These are phyloP conservation scores for Ryuthela nishihirai DNA, from an alignment of 2,888 invertebrate genomes.

Conservation along the genomic window DNA sequence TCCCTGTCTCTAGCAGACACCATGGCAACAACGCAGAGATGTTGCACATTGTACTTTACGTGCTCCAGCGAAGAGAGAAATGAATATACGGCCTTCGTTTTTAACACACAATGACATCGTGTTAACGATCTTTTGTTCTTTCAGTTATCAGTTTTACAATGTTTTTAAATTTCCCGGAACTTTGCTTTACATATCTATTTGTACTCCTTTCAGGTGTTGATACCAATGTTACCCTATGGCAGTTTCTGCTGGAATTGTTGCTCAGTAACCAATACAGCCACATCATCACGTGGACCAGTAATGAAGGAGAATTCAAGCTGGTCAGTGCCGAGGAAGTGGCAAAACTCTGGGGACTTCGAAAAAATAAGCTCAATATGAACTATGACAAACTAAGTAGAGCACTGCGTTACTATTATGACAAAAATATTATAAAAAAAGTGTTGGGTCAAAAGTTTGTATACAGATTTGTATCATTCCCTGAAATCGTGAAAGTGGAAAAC, in stretches of 20 bases:
- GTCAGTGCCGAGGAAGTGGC: conserved; percentile 59
- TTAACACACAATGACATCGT: too few relatives aligned
- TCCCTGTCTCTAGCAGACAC: too few relatives aligned
- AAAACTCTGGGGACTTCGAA: conserved; percentile 58
- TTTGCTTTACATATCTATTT: too few relatives aligned
- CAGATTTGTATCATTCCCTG: conserved; percentile 56
- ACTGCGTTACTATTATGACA: too few relatives aligned
- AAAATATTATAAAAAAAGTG: conserved; percentile 59
- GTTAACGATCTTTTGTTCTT: too few relatives aligned
- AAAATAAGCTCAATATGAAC: conserved; percentile 61
- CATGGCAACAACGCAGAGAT: too few relatives aligned
- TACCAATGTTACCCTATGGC: conserved; percentile 59
- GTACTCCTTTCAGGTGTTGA: conserved; percentile 48
- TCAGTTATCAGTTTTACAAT: too few relatives aligned
- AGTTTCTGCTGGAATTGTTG: conserved; percentile 59
- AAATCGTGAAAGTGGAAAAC: conserved; percentile 55
- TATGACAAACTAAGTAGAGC: too few relatives aligned
- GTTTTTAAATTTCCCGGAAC: too few relatives aligned
- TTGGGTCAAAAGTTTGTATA: conserved; percentile 59
- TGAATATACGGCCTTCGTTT: too few relatives aligned
- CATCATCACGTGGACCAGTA: conserved; percentile 60
- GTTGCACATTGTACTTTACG: too few relatives aligned
- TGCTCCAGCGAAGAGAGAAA: too few relatives aligned
- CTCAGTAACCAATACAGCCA: conserved; percentile 54
- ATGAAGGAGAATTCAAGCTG: conserved; percentile 59